Evolutionary conservation across 1,140 invertebrate genomes (phyloP).

Genomic region (Cotesia vestalis): DNA sequence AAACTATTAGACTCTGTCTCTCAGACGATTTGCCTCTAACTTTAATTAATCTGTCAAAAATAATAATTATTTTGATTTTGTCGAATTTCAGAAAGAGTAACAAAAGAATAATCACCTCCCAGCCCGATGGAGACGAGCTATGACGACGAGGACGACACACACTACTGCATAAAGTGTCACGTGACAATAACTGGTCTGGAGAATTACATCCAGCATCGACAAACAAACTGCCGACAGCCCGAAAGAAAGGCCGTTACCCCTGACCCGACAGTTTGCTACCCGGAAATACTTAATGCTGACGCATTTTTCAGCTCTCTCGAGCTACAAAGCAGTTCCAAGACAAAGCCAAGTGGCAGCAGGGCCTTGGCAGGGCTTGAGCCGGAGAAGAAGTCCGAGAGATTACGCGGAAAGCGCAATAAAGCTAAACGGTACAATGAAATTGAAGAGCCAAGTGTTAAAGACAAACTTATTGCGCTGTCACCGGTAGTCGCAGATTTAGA

Average conservation of each 20-base stretch:
- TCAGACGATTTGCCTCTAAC: background rate
- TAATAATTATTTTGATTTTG: background rate
- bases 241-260: slow-evolving; percentile 50
- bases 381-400: slow-evolving; percentile 55
- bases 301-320: slow-evolving; percentile 87
- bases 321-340: slow-evolving; percentile 78
- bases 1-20: background rate
- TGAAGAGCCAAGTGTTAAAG: slow-evolving; percentile 46
- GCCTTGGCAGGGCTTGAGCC: slow-evolving; percentile 48
- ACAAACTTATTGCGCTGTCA: slow-evolving; percentile 50
- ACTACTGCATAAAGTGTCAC: slow-evolving; percentile 87
- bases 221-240: slow-evolving; percentile 68
- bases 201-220: slow-evolving; percentile 84
- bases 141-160: slow-evolving; percentile 79
- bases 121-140: slow-evolving; percentile 61
- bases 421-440: slow-evolving; percentile 47
- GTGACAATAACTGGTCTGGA: slow-evolving; percentile 80
- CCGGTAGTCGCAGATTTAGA: slow-evolving; percentile 58
- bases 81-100: background rate
- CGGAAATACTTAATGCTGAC: slow-evolving; percentile 75
- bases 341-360: slow-evolving; percentile 57
- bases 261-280: slow-evolving; percentile 59
- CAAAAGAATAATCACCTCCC: background rate
- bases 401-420: slow-evolving; percentile 57
- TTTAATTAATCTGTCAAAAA: background rate